Evolutionary conservation across 2,797 vertebrate species (phyloP).

Genomic region (Gadopsis marmoratus): DNA sequence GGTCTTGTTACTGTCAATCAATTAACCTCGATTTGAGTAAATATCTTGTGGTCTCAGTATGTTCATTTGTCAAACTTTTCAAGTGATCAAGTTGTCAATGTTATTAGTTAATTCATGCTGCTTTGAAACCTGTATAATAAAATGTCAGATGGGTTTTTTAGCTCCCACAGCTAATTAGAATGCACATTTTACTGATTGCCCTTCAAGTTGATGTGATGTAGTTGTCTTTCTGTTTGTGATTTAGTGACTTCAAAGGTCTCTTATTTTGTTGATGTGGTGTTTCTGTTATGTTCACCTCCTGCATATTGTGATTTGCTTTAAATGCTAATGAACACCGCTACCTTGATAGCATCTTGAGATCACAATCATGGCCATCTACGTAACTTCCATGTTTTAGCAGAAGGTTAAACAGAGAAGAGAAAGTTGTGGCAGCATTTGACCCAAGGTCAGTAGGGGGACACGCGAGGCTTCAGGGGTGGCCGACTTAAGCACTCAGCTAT

Average conservation of each 20-base stretch:
- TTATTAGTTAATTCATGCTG: constrained; percentile 4
- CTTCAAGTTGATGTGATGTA: constrained; percentile 5
- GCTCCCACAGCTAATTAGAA: constrained; percentile 7
- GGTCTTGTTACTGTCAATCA: background rate
- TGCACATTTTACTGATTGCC: constrained; percentile 5
- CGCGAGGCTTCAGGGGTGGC: constrained; percentile 33
- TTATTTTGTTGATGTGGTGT: background rate
- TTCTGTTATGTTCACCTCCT: constrained; percentile 11
- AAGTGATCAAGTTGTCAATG: background rate
- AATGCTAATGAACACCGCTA: constrained; percentile 23
- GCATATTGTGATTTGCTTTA: constrained; percentile 13
- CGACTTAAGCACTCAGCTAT: constrained; percentile 48
- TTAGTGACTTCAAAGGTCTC: constrained; percentile 1
- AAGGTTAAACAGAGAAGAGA: background rate
- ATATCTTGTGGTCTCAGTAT: background rate
- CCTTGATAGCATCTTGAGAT: constrained; percentile 20
- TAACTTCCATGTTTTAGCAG: background rate
- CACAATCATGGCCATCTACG: background rate
- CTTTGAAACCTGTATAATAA: constrained; percentile 8
- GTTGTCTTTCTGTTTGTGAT: constrained; percentile 12
- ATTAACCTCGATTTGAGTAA: background rate
- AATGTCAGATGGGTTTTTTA: constrained; percentile 35
- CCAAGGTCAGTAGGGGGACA: constrained; percentile 43
- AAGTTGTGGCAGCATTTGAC: constrained; percentile 44
- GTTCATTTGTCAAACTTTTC: constrained; percentile 7